Conservation (phyloP, 2,888 invertebrate species). For the Desoria tigrina region DNA sequence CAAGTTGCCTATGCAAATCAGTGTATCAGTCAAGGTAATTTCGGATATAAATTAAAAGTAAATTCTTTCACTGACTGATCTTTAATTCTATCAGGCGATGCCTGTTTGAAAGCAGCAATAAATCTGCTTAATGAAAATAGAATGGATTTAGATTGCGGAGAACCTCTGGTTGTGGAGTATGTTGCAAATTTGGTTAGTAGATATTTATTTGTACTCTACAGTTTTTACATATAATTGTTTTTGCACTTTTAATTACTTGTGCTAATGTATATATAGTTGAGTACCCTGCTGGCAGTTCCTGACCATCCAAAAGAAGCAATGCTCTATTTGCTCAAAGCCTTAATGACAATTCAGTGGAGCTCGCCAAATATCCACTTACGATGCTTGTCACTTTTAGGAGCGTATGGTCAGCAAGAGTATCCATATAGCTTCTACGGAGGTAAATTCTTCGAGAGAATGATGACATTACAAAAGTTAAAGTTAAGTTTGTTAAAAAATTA, state of each 20-base stretch:
- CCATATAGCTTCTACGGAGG: constrained; percentile 83
- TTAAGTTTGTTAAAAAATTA: neutral
- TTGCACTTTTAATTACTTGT: constrained; percentile 70
- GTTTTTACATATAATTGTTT: neutral
- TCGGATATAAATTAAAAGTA: neutral
- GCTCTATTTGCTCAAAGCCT: constrained; percentile 47
- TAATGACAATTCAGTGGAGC: constrained; percentile 44
- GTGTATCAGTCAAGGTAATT: constrained; percentile 83
- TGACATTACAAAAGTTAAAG: no score
- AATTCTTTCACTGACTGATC: no score
- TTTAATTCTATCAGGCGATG: constrained; percentile 89
- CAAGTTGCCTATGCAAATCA: constrained; percentile 86
- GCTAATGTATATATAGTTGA: constrained; percentile 52
- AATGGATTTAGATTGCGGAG: constrained; percentile 43
- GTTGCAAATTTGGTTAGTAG: constrained; percentile 49
- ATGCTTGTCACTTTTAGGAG: constrained; percentile 57
- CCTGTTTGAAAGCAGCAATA: constrained; percentile 87
- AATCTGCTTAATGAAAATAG: constrained; percentile 59
- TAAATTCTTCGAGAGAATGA: constrained; percentile 56
- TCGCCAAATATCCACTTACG: constrained; percentile 38
- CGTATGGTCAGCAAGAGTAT: constrained; percentile 78
- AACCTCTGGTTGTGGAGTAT: constrained; percentile 40
- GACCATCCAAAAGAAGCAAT: constrained; percentile 51
- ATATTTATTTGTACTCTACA: neutral
- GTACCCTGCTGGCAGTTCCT: constrained; percentile 50